Evolutionary conservation across 1,140 invertebrate genomes (phyloP).

Genomic region (Ctenoplectra terminalis): DNA sequence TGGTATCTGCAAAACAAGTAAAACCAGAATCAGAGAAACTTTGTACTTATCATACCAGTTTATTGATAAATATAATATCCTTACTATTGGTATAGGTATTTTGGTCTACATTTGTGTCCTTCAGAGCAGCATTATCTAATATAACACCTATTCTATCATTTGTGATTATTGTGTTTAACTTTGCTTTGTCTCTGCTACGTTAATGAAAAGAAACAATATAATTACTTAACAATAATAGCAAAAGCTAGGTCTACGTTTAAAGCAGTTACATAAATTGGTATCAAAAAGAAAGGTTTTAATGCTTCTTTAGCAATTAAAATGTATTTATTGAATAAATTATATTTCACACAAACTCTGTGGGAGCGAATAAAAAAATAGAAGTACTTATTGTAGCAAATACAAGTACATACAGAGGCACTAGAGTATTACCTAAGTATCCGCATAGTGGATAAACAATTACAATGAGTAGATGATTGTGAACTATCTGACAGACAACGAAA

Average conservation of each 20-base stretch:
- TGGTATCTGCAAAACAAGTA: conserved; percentile 82
- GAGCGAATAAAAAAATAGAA: conserved; percentile 46
- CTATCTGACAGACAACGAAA: conserved; percentile 82
- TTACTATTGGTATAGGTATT: conserved; percentile 66
- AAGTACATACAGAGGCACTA: background rate
- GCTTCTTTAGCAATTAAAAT: conserved; percentile 24
- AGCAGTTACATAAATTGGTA: conserved; percentile 2
- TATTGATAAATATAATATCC: conserved; percentile 24
- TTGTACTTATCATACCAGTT: conserved; percentile 4
- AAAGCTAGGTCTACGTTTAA: conserved; percentile 1
- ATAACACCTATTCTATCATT: conserved; percentile 87
- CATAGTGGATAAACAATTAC: conserved; percentile 83
- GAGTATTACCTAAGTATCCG: conserved; percentile 84
- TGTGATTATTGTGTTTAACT: conserved; percentile 88
- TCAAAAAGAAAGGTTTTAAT: conserved; percentile 12
- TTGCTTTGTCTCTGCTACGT: conserved; percentile 88
- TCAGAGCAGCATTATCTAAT: conserved; percentile 86
- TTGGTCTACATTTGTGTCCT: conserved; percentile 74
- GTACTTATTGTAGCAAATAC: conserved; percentile 43
- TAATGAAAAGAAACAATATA: conserved; percentile 17
- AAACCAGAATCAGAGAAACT: conserved; percentile 23
- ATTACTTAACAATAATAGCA: conserved; percentile 15
- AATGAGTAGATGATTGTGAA: conserved; percentile 75
- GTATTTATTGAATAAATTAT: background rate
- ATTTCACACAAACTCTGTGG: background rate